Conservation (phyloP, 2,888 invertebrate genomes). For the Protonemura montana region DNA sequence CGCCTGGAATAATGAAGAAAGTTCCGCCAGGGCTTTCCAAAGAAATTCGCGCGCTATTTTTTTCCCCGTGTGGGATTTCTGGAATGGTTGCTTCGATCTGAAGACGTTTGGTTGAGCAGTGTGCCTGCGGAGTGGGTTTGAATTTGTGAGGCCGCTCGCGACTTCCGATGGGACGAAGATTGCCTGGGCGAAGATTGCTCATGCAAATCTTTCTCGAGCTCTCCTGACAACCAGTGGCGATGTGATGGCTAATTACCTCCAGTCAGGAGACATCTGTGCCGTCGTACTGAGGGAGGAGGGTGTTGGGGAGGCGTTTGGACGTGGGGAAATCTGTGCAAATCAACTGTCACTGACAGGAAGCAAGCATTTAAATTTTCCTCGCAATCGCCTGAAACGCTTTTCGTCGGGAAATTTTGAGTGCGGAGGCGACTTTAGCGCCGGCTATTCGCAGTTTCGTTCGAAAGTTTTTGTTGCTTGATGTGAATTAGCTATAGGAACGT, state of each 20-base stretch:
- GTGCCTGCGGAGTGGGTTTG: too few species aligned
- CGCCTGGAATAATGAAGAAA: constrained; percentile 24
- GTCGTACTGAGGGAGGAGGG: not conserved
- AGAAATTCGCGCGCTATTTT: not conserved
- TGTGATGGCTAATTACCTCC: not conserved
- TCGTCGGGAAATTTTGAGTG: not conserved
- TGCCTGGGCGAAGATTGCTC: constrained; percentile 2
- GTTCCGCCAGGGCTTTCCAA: not conserved
- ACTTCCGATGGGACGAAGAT: not conserved
- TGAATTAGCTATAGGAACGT: not conserved
- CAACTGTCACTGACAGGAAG: not conserved
- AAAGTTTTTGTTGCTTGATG: not conserved
- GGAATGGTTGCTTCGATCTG: not conserved
- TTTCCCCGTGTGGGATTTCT: not conserved
- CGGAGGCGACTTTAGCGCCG: not conserved
- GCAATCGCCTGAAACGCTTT: not conserved
- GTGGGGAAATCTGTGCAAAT: not conserved
- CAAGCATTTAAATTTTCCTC: not conserved
- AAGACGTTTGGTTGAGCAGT: too few species aligned
- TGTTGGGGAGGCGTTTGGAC: not conserved
- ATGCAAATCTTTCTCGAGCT: constrained; percentile 14
- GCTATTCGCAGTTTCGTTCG: not conserved
- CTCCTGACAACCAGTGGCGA: constrained; percentile 7
- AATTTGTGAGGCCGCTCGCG: too few species aligned
- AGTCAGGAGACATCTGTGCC: constrained; percentile 21